Evolutionary conservation across 2,888 invertebrate species (phyloP), one percentile per base, ranked within the genome.

Genomic region (Caenorhabditis sulstoni): DNA sequence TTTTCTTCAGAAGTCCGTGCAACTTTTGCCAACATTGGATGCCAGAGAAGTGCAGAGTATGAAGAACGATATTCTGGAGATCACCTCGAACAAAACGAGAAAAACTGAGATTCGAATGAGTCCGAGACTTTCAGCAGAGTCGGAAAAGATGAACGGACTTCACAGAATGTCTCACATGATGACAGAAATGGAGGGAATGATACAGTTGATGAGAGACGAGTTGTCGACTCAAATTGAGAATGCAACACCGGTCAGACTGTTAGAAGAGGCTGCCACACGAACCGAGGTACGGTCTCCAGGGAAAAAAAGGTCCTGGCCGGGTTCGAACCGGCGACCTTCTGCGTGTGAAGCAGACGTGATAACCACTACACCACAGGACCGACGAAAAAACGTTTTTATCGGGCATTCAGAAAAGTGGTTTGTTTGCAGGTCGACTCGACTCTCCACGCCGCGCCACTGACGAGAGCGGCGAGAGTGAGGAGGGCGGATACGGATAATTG

Each of bases 311-410:
- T 79, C 81, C 74, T 81, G 78, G 82, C 84, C 83, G 85, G 85
- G 84, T 61, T 85, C 83, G 84, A 85, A 85, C 86, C 85, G 83
- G 84, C 83, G 86, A 83, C 87, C 87, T 86, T 87, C 87, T 86
- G 87, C 85, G 86, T 86, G 87, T 86, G 81, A 87, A 85, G 86
- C 85, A 86, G 86, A 87, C 85, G 84, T 85, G 86, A 85, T 86
- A 85, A 86, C 86, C 83, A 85, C 84, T 85, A 86, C 86, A 85
- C 85, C 85, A 85, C 78, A 74, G 78, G 81, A 81, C 29, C 29
- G 29, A 74, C 81, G 23, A 18, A 3, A 29, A 29, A 29, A 29
- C 45, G 57, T 8, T n/a, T 4, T 14, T 20, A 8, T 5, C 12
- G 14, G 39, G n/a, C n/a, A n/a, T n/a, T n/a, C n/a, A 22, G 8